These are phyloP conservation scores for Linurgus olivaceus DNA, from an alignment of 2,797 vertebrate genomes.

Conservation along the genomic window DNA sequence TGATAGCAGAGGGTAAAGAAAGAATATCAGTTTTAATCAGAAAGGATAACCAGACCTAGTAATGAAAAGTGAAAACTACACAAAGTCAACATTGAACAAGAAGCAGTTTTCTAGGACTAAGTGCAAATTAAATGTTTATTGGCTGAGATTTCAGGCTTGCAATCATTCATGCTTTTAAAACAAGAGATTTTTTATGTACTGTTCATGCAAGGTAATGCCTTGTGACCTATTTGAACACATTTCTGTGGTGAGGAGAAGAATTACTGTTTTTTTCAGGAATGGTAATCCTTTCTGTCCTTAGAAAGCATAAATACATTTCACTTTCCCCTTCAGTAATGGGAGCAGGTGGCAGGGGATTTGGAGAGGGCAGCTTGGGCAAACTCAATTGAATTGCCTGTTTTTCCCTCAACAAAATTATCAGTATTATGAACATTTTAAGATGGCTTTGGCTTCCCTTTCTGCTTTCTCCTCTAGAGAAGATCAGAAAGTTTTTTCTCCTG, in stretches of 20 bases:
- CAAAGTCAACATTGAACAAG: background rate
- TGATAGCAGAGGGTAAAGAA: background rate
- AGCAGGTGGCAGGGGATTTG: background rate
- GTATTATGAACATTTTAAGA: background rate
- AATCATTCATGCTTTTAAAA: background rate
- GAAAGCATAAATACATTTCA: background rate
- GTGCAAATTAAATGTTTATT: background rate
- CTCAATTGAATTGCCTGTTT: background rate
- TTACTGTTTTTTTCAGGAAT: background rate
- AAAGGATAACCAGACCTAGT: background rate
- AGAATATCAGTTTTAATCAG: background rate
- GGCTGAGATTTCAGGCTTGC: background rate
- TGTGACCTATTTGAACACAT: background rate
- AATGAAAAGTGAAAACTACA: background rate
- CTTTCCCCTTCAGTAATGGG: background rate
- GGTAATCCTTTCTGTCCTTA: background rate
- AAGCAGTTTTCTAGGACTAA: background rate
- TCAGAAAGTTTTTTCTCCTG: background rate
- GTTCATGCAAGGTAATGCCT: background rate
- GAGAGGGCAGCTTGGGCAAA: background rate
- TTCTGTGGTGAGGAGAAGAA: background rate
- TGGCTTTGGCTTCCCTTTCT: background rate
- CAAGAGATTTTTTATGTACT: background rate
- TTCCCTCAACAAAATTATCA: background rate
- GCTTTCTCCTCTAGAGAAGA: background rate